Conservation (phyloP, 2,113 vertebrate species). For the Poeciliopsis prolifica region DNA sequence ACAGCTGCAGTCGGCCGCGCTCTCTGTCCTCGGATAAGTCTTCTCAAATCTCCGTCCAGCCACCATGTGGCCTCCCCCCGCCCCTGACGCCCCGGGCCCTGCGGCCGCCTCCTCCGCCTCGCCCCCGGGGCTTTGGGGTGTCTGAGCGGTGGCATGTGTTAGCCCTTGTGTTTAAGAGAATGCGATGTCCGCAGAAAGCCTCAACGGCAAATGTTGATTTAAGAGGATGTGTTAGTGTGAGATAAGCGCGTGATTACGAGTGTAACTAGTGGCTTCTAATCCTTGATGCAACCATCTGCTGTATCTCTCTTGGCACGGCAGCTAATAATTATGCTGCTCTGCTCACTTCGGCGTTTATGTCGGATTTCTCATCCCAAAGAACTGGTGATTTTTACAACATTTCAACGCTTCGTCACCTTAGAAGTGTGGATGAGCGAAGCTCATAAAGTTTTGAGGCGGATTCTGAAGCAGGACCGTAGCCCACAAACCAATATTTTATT, state of each 20-base stretch:
- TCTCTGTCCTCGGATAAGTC: constrained; percentile 81
- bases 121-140: constrained; percentile 25
- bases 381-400: neutral
- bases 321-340: constrained; percentile 16
- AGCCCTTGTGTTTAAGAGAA: constrained; percentile 54
- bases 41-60: constrained; percentile 81
- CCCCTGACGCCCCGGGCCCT: too few species aligned
- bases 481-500: neutral
- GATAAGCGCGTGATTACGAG: constrained; percentile 57
- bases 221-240: constrained; percentile 53
- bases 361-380: neutral
- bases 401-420: neutral
- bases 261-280: constrained; percentile 47
- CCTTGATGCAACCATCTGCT: constrained; percentile 25
- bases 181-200: constrained; percentile 37
- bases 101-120: constrained; percentile 45
- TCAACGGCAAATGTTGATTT: constrained; percentile 44
- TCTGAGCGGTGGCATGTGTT: constrained; percentile 56
- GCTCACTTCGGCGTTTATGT: neutral
- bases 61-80: constrained; percentile 67
- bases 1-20: constrained; percentile 73
- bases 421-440: neutral
- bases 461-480: neutral
- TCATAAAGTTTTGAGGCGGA: neutral
- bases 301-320: constrained; percentile 15